Base-by-base conservation (phyloP, 2,113 vertebrate species). In the Apeltes quadracus region DNA sequence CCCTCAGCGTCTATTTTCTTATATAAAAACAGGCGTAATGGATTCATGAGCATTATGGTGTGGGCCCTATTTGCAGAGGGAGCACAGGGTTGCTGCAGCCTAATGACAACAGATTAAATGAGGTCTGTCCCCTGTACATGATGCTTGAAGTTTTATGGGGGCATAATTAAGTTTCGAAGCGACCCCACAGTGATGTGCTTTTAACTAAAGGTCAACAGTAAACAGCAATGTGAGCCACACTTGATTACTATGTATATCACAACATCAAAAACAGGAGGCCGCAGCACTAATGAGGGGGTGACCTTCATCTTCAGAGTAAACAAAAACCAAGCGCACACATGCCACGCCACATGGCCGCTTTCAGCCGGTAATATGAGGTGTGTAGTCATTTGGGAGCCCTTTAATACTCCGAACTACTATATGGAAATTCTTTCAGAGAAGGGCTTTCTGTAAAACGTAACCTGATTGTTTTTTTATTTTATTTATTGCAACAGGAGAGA, bases 201-300 rank as follows among this genome's bases (percentile, higher is more conserved):
- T 86, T 86, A 89, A 84, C 78, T 85, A 88, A 89, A 91, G 92
- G 89, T 89, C 87, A 89, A 43, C 77, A 84, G 73, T 84, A 85
- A 90, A 88, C 79, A 87, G 72, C 74, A 50, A 85, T 56, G 79
- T 25, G 72, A 81, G 85, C 72, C 69, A 56, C 74, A 67, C 79
- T 86, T 84, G 86, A 89, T 90, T 90, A 89, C 82, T 85, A 89
- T 87, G 86, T 90, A 88, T 88, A 89, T 87, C 86, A 82, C 86
- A 88, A 77, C 84, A 87, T 88, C 86, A 85, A 87, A 53, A 90
- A 91, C 83, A 84, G 83, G 83, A 90, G 82, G 82, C 78, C 69
- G 80, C 83, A 23, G 76, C 76, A 76, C 82, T 90, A 91, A 91
- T 91, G 89, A 91, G 88, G 77, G 82, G 58, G 43, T 84, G 89